Percentiles rank a stretch among this genome's conserved stretches.
phyloP scores from a whole-genome alignment of 2,888 invertebrate genomes.

The Heliconius ethilla region DNA sequence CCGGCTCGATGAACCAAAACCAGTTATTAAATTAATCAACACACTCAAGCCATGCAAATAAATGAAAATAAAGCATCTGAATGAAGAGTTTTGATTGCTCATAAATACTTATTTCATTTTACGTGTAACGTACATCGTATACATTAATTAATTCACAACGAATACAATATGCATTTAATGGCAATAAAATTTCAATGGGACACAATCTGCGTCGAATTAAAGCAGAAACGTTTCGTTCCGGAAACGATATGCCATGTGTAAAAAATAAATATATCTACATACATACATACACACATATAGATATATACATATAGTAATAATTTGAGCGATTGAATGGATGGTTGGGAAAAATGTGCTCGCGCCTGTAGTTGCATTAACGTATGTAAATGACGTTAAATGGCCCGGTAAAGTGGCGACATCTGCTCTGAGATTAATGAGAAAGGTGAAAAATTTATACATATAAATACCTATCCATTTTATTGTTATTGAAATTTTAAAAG shows the following conservation, averaged over 20 bases:
- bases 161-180: conserved; percentile 48
- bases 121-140: conserved; percentile 18
- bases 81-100: conserved; percentile 28
- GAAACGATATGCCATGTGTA: conserved; percentile 53
- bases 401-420: conserved; percentile 34
- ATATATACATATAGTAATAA: conserved; percentile 46
- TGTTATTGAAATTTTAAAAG: too few relatives aligned
- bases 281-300: background rate
- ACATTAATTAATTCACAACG: conserved; percentile 46
- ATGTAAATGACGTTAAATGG: conserved; percentile 44
- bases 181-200: conserved; percentile 50
- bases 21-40: background rate
- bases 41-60: conserved; percentile 2
- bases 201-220: conserved; percentile 48
- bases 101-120: conserved; percentile 28
- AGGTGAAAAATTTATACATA: background rate
- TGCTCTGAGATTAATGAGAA: conserved; percentile 31
- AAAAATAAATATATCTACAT: conserved; percentile 53
- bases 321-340: conserved; percentile 47
- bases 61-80: background rate
- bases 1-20: background rate
- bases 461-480: background rate
- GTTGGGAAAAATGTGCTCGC: conserved; percentile 37
- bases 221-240: conserved; percentile 43
- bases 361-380: conserved; percentile 41